Evolutionary conservation across 2,888 invertebrate genomes (phyloP).

Genomic region (Rhabditoides inermis): DNA sequence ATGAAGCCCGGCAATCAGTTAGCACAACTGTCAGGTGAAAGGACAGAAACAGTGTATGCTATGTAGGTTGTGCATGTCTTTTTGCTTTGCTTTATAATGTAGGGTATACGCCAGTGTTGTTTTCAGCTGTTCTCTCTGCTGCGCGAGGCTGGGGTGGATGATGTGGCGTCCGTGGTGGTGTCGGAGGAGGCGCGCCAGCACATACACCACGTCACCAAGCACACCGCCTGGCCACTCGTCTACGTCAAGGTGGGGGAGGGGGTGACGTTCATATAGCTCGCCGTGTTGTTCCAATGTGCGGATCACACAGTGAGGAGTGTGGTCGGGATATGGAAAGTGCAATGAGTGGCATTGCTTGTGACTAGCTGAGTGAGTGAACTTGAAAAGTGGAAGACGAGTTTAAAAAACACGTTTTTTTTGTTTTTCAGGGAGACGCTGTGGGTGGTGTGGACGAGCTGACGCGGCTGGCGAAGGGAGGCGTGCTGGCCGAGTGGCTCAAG

Average conservation of each 20-base stretch:
- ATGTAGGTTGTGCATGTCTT: too few species aligned
- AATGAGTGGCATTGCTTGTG: not conserved
- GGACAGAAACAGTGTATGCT: too few species aligned
- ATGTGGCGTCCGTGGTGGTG: conserved; percentile 5
- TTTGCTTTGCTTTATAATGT: too few species aligned
- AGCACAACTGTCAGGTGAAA: too few species aligned
- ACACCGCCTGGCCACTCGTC: conserved; percentile 17
- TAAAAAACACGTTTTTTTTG: not conserved
- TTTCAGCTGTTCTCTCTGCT: conserved; percentile 5
- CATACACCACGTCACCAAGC: conserved; percentile 1
- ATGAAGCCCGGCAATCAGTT: too few species aligned
- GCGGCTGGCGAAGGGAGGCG: conserved; percentile 22
- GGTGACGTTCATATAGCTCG: too few species aligned
- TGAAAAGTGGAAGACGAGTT: not conserved
- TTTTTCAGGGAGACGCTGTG: conserved; percentile 41
- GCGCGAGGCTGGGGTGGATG: conserved; percentile 2
- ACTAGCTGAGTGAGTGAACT: not conserved
- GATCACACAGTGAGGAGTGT: not conserved
- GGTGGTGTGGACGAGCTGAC: conserved; percentile 37
- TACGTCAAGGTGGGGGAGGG: conserved; percentile 21
- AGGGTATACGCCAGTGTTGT: too few species aligned
- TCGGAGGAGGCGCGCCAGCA: not conserved
- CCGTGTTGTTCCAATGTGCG: too few species aligned
- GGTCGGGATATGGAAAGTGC: not conserved
- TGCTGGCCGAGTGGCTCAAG: conserved; percentile 35